phyloP scores from a whole-genome alignment of 2,797 vertebrate species.

The Sebastes baramenuke region DNA sequence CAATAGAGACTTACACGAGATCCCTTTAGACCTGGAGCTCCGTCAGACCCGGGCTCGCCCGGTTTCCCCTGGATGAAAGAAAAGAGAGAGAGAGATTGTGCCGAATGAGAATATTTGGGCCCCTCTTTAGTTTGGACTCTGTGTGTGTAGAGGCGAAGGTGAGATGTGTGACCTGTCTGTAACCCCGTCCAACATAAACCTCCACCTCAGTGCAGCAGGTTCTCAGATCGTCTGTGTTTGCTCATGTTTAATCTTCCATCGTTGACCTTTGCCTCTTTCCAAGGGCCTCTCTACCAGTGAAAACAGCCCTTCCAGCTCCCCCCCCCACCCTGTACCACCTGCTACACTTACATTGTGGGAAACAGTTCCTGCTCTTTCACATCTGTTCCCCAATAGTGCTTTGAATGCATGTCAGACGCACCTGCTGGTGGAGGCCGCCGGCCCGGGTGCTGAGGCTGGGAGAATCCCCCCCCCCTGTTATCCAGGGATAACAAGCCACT shows the following conservation, averaged over 20 bases:
- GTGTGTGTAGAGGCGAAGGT: constrained; percentile 27
- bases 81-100: neutral
- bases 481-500: constrained; percentile 37
- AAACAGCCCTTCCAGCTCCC: constrained; percentile 36
- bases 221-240: constrained; percentile 49
- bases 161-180: constrained; percentile 51
- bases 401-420: constrained; percentile 41
- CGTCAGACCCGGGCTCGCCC: constrained; percentile 72
- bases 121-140: constrained; percentile 19
- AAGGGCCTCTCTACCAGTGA: constrained; percentile 23
- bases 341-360: constrained; percentile 76
- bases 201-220: constrained; percentile 20
- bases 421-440: constrained; percentile 38
- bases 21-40: constrained; percentile 73
- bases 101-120: constrained; percentile 32
- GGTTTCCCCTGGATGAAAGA: constrained; percentile 76
- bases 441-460: neutral
- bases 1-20: constrained; percentile 68
- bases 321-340: constrained; percentile 9
- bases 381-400: neutral
- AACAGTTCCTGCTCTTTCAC: constrained; percentile 53
- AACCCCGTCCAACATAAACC: constrained; percentile 48
- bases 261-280: constrained; percentile 53
- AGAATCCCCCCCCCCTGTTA: neutral
- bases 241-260: constrained; percentile 49